Evolutionary conservation across 2,797 vertebrate species (phyloP).

Genomic region (Lagorchestes hirsutus): DNA sequence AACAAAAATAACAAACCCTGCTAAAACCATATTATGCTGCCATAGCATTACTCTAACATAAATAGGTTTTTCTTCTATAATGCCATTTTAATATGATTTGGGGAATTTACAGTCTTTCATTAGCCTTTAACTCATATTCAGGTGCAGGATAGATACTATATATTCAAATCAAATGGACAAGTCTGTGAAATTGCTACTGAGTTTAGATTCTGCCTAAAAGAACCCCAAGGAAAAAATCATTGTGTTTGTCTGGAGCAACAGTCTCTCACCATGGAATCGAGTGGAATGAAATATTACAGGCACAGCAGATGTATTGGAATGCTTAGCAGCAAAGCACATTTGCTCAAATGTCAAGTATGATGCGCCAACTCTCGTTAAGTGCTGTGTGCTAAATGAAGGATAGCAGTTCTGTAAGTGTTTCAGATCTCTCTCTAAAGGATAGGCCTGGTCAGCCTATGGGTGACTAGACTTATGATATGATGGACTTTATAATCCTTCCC

Average conservation of each 20-base stretch:
- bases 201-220: slow-evolving; percentile 15
- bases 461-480: neutral
- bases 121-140: neutral
- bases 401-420: neutral
- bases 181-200: neutral
- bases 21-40: neutral
- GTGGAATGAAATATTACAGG: slow-evolving; percentile 20
- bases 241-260: neutral
- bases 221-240: slow-evolving; percentile 7
- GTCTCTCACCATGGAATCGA: neutral
- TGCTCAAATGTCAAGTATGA: slow-evolving; percentile 25
- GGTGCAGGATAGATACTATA: neutral
- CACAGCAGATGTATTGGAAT: neutral
- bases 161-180: neutral
- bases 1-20: neutral
- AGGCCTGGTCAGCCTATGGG: neutral
- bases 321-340: neutral
- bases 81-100: neutral
- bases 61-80: neutral
- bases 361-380: slow-evolving; percentile 5
- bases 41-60: neutral
- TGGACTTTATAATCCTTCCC: neutral
- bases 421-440: neutral
- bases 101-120: neutral
- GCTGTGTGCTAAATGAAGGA: neutral